Evolutionary conservation across 2,888 invertebrate genomes (phyloP), one percentile per base, ranked within the genome.

Genomic region (Diplolepis rosae): DNA sequence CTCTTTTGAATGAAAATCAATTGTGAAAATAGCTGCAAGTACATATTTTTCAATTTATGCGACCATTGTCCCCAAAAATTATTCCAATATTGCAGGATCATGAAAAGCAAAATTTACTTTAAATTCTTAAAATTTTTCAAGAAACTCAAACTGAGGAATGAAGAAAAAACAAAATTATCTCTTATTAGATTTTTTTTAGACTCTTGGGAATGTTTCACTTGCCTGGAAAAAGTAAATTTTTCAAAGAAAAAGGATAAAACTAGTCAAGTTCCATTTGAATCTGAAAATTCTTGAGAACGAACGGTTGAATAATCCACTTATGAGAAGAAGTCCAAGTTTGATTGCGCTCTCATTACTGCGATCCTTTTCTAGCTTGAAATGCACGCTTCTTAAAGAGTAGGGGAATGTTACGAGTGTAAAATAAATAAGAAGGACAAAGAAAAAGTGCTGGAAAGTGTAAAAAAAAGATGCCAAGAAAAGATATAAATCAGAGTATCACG

Each of bases 301-400:
- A 65, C 67, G 24, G 39, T 39, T 52, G 56, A 66, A 69, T 80
- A 82, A 82, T 81, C 80, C 80, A 82, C 80, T 82, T 82, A 76
- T 72, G 68, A 79, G 78, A 82, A 80, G 81, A 82, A 82, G 78
- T 79, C 80, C 76, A 80, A 81, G 79, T 82, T 82, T 80, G 82
- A 82, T 82, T 82, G 82, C 82, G 74, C 77, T 78, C 72, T 74
- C 77, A 75, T 74, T 77, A 82, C 80, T 79, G 81, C 78, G 79
- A 82, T 80, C 80, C 79, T 71, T 75, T 69, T 61, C 68, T 68
- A 65, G 30, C 66, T 71, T 70, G 72, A 50, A 65, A 52, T 56
- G 22, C 67, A 61, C 61, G 24, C 65, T 50, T 35, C 56, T 51
- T 51, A 45, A 66, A 22, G n/a, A 22, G 48, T 13, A 24, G 35